These are phyloP conservation scores for Drosophila meridiana DNA, from an alignment of 2,888 invertebrate species.

Conservation along the genomic window DNA sequence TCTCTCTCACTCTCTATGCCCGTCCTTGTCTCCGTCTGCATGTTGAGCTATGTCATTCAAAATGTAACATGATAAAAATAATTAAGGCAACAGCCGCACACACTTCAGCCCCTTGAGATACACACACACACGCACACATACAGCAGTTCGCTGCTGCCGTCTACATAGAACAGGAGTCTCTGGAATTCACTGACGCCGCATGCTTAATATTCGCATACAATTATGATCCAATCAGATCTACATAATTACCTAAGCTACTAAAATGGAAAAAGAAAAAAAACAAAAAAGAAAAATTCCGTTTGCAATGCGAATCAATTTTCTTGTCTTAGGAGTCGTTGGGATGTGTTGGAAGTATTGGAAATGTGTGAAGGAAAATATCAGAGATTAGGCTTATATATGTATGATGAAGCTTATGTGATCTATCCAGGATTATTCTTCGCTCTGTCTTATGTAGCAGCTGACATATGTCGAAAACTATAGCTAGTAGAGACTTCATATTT, in stretches of 20 bases:
- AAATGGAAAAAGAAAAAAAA: background rate
- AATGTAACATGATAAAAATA: constrained; percentile 64
- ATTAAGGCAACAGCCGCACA: constrained; percentile 37
- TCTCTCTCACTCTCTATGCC: background rate
- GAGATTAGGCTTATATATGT: background rate
- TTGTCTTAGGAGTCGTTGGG: background rate
- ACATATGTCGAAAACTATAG: background rate
- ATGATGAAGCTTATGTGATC: background rate
- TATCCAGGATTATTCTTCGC: background rate
- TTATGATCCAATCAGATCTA: constrained; percentile 6
- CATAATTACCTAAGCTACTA: constrained; percentile 2
- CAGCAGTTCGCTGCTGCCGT: background rate
- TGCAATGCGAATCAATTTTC: background rate
- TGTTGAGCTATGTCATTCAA: constrained; percentile 61
- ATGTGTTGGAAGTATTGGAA: background rate
- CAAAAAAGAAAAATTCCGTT: background rate
- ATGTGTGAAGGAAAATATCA: background rate
- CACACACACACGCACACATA: background rate
- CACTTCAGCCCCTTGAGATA: background rate
- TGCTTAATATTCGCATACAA: constrained; percentile 13
- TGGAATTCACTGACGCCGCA: constrained; percentile 7
- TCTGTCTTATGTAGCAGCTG: background rate
- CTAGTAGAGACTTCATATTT: background rate
- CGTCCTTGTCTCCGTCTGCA: background rate
- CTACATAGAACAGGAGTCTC: constrained; percentile 5